Evolutionary conservation across 2,113 vertebrate species (phyloP), one percentile per base, ranked within the genome.

Genomic region (Chloropsis cyanopogon): DNA sequence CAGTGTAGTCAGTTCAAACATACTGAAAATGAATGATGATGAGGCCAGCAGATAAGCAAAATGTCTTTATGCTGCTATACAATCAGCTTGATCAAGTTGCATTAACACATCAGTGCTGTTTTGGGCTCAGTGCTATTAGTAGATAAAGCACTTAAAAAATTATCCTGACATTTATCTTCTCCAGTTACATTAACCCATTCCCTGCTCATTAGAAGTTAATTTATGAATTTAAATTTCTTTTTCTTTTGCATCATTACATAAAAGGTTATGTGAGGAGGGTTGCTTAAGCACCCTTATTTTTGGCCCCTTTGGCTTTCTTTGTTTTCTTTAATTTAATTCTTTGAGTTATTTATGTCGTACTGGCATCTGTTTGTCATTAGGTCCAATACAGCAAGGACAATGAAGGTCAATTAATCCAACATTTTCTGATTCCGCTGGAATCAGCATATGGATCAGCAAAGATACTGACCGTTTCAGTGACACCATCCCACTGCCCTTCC

Each of bases 11-110:
- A 82, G n/a, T 92, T 92, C 68, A 60, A 96, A 91, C 86, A 79
- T 65, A 79, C 65, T 78, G 68, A 26, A 91, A 88, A 63, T 94
- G 91, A 97, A 96, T 96, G 76, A 93, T 95, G 95, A 97, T 95
- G 68, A 96, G 90, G 53, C 41, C 54, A 39, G 73, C 39, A 95
- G 78, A 93, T 80, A 87, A 86, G 87, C 22, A 93, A 90, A 91
- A 80, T 5, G 1, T 77, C 73, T 95, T 95, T 91, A 80, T 68
- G 86, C n/a, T 88, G 75, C 72, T 88, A 72, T 42, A 94, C 92
- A 91, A 96, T 93, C 61, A 90, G 52, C n/a, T 95, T 92, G 90
- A 93, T 97, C 88, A 94, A 63, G 76, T 95, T 97, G 85, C 56
- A 92, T 93, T 97, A 96, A 93, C 82, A 65, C 37, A 64, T 52